phyloP scores from a whole-genome alignment of 35 echinoderm and acorn worm genomes.

The Acanthaster planci region DNA sequence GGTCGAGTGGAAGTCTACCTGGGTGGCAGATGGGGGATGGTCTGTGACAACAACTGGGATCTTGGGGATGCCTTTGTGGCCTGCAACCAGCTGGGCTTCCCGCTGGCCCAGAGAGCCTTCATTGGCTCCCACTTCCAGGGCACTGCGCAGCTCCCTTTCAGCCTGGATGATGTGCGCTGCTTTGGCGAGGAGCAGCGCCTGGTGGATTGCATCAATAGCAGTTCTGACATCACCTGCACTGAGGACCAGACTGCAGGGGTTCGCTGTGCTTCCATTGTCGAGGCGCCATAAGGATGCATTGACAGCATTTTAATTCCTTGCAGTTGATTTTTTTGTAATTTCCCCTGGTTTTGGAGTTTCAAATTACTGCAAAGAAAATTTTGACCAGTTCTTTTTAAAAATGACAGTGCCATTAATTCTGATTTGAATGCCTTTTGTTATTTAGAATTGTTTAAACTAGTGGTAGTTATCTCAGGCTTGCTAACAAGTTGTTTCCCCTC shows the following conservation, averaged over 20 bases:
- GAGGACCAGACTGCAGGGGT: background rate
- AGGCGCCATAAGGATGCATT: no score
- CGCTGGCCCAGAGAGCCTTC: background rate
- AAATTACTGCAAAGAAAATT: no score
- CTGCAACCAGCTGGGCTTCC: background rate
- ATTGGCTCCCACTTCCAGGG: background rate
- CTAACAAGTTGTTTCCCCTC: no score
- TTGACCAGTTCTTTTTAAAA: no score
- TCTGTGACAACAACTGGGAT: constrained; percentile 8
- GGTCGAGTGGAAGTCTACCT: background rate
- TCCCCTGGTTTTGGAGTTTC: no score
- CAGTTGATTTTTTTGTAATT: no score
- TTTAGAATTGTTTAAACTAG: no score
- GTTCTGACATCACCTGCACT: background rate
- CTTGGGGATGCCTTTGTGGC: background rate
- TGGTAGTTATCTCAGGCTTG: no score
- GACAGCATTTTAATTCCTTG: no score
- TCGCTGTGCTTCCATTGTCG: background rate
- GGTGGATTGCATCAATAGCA: background rate
- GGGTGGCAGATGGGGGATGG: background rate
- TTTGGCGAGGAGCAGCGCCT: constrained; percentile 1
- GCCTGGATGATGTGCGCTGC: background rate
- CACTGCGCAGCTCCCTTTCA: background rate
- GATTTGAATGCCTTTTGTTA: no score
- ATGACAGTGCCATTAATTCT: no score